A percentile compares a stretch with the other conserved stretches of the same genome.
These are phyloP conservation scores for Scomber japonicus DNA, from an alignment of 2,113 vertebrate genomes.

Conservation along the genomic window DNA sequence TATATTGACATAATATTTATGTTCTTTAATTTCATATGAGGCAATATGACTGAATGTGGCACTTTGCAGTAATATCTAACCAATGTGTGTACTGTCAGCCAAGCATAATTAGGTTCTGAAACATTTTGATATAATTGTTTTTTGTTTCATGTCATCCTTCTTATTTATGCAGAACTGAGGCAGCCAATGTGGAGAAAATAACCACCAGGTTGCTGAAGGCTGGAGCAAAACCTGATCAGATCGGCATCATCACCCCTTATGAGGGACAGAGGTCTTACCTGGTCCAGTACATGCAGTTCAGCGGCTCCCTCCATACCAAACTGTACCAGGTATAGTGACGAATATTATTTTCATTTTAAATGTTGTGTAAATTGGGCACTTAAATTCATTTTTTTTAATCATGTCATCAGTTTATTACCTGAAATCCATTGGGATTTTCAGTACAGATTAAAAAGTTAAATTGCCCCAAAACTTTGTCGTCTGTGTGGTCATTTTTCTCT, in stretches of 20 bases:
- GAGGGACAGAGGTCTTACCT: slow-evolving; percentile 95
- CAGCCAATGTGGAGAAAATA: slow-evolving; percentile 96
- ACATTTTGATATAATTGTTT: neutral
- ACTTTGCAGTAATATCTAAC: neutral
- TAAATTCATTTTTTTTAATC: neutral
- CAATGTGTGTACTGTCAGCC: neutral
- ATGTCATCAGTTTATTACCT: neutral
- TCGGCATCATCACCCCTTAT: slow-evolving; percentile 95
- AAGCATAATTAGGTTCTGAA: no score
- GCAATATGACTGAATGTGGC: neutral
- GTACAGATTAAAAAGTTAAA: neutral
- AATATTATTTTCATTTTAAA: neutral
- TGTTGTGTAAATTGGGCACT: neutral
- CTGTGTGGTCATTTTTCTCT: neutral
- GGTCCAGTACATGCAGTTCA: slow-evolving; percentile 99
- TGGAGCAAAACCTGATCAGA: slow-evolving; percentile 95
- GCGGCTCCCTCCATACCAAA: slow-evolving; percentile 95
- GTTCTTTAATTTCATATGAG: neutral
- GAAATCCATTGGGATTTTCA: neutral
- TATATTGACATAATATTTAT: neutral
- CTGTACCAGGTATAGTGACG: slow-evolving; percentile 90
- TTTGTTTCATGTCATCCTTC: neutral
- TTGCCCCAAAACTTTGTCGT: neutral
- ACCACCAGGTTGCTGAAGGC: slow-evolving; percentile 94
- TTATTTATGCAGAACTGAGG: slow-evolving; percentile 88